These are phyloP conservation scores for Brevimyrus niger DNA, from an alignment of 2,113 vertebrate genomes.

Conservation along the genomic window DNA sequence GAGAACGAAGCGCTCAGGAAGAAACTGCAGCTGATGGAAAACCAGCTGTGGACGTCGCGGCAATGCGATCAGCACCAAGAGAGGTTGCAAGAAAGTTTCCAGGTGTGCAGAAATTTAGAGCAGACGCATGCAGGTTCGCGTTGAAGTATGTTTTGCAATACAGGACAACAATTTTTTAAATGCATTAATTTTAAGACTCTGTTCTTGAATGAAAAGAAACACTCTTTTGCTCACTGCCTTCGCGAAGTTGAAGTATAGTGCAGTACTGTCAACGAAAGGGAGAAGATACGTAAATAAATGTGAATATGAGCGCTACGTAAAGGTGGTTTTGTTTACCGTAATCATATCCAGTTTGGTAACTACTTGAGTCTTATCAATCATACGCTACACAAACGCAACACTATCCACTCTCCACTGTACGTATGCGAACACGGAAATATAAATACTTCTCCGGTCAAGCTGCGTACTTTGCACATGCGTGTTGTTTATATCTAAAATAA, in stretches of 20 bases:
- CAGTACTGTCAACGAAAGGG: neutral
- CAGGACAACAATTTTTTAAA: neutral
- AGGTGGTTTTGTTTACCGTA: neutral
- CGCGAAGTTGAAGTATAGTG: neutral
- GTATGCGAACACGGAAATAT: too few species aligned
- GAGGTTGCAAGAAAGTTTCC: neutral
- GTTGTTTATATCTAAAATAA: too few species aligned
- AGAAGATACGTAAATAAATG: neutral
- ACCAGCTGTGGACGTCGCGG: conserved; percentile 32
- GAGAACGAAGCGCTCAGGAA: conserved; percentile 20
- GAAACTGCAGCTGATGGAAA: conserved; percentile 55
- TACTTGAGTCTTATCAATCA: neutral
- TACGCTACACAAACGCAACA: neutral
- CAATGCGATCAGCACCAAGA: neutral
- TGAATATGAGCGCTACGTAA: neutral
- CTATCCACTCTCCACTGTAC: too few species aligned
- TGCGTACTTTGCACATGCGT: too few species aligned
- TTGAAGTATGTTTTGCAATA: neutral
- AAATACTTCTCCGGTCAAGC: too few species aligned
- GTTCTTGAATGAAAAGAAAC: neutral
- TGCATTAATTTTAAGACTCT: neutral
- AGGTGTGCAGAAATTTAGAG: neutral
- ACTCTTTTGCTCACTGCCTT: neutral
- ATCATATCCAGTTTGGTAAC: neutral
- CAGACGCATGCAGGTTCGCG: neutral